Base-by-base conservation (phyloP, 2,888 invertebrate species). In the Capitulum mitella region DNA sequence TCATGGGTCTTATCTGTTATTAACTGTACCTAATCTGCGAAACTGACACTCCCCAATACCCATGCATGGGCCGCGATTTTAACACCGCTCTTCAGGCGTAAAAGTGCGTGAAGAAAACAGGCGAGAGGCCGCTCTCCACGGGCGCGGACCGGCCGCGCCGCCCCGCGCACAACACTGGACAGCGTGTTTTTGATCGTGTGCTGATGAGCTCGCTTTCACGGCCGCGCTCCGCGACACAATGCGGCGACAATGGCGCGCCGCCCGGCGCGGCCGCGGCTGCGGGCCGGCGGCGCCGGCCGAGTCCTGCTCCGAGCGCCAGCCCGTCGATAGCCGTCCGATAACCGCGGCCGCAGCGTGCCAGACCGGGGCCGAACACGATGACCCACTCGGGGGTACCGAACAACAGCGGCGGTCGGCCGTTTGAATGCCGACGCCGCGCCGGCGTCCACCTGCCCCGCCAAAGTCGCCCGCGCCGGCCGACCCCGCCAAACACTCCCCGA, bases 11-110 rank as follows among this genome's bases (percentile, higher is more conserved):
- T 70, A 70, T 70, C 70, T 70, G 70, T 40, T 70, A 70, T 70
- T 70, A 70, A 70, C 70, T 70, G 70, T 22, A 40, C 37, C 70
- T 70, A 70, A 70, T 70, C 70, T 70, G 70, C 70, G 70, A 70
- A 70, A 70, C 70, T 70, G 70, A 70, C 70, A 70, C 70, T 40
- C 37, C 37, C 70, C 70, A 19, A 1, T 10, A 26, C 37, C 70
- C 70, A 40, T 70, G 70, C 40, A 26, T 40, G 70, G 22, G 26
- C 40, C 37, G 40, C 70, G 70, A 37, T 70, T 37, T 29, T 26
- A 70, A 26, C 40, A 12, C 37, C 26, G 70, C 70, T 40, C 70
- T 70, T 40, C 29, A 40, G 37, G 70, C 70, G 70, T 40, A 70
- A 2, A 26, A 70, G 70, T 40, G 70, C 70, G 70, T 70, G 70